Evolutionary conservation across 2,888 invertebrate species (phyloP).

Genomic region (Peribatodes rhomboidaria): DNA sequence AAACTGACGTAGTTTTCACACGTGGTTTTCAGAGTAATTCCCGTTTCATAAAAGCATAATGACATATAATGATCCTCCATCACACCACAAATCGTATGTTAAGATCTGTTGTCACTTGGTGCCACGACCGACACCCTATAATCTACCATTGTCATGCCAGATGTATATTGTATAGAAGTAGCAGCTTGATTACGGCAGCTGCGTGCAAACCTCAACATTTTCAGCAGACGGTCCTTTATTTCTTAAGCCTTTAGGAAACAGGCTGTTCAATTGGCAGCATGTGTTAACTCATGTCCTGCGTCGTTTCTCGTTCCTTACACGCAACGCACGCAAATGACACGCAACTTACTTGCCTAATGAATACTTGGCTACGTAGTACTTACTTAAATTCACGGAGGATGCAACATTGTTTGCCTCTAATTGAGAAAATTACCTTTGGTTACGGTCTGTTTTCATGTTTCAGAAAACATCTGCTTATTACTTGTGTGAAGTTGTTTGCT

Average conservation of each 20-base stretch:
- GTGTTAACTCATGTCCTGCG: not conserved
- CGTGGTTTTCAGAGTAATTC: too few relatives aligned
- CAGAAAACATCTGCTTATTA: not conserved
- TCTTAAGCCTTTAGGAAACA: not conserved
- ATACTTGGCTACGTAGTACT: not conserved
- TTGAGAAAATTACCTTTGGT: conserved; percentile 2
- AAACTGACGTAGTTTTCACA: too few relatives aligned
- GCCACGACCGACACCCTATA: too few relatives aligned
- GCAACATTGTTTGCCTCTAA: conserved; percentile 5
- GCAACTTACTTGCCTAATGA: conserved; percentile 14
- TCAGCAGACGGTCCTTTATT: too few relatives aligned
- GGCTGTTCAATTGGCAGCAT: not conserved
- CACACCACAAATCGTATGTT: too few relatives aligned
- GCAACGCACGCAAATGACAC: not conserved
- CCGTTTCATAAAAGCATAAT: too few relatives aligned
- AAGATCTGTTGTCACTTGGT: too few relatives aligned
- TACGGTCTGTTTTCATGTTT: not conserved
- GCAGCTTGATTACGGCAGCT: too few relatives aligned
- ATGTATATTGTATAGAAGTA: too few relatives aligned
- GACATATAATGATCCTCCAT: too few relatives aligned
- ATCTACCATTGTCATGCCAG: too few relatives aligned
- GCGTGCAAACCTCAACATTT: too few relatives aligned
- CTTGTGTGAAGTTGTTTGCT: not conserved
- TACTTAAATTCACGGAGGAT: not conserved
- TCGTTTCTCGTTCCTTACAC: not conserved